phyloP scores from a whole-genome alignment of 92 coral and sea anemone genomes.

The Paramuricea clavata region DNA sequence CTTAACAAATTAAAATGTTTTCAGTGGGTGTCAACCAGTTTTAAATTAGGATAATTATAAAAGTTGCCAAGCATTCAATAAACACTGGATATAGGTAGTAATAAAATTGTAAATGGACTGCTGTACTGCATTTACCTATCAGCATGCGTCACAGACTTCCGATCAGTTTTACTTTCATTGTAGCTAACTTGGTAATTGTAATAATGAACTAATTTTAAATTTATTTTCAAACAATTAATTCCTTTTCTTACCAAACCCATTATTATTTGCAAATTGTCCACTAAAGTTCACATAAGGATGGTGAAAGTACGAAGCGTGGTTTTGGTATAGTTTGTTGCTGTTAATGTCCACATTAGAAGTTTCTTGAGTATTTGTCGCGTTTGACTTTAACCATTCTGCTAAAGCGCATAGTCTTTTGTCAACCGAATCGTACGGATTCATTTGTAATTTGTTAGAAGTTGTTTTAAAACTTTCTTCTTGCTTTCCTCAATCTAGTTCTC shows the following conservation, averaged over 20 bases:
- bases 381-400: conserved; percentile 22
- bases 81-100: no score
- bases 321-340: conserved; percentile 1
- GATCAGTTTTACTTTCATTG: no score
- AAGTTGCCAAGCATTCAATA: no score
- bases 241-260: conserved; percentile 5
- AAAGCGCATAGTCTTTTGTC: neutral
- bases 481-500: neutral
- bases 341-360: neutral
- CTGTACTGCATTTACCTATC: no score
- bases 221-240: no score
- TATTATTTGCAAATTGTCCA: neutral
- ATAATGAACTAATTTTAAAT: no score
- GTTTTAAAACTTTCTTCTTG: neutral
- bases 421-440: conserved; percentile 11
- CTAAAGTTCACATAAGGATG: neutral
- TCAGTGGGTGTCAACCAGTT: no score
- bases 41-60: no score
- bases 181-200: no score
- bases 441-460: neutral
- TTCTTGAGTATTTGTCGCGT: neutral
- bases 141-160: no score
- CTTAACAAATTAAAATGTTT: no score
- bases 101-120: no score
- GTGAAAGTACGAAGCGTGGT: neutral